Percentiles rank a stretch among this genome's conserved stretches.
Evolutionary conservation across 2,113 vertebrate genomes (phyloP).

Genomic region (Arizona elegans): DNA sequence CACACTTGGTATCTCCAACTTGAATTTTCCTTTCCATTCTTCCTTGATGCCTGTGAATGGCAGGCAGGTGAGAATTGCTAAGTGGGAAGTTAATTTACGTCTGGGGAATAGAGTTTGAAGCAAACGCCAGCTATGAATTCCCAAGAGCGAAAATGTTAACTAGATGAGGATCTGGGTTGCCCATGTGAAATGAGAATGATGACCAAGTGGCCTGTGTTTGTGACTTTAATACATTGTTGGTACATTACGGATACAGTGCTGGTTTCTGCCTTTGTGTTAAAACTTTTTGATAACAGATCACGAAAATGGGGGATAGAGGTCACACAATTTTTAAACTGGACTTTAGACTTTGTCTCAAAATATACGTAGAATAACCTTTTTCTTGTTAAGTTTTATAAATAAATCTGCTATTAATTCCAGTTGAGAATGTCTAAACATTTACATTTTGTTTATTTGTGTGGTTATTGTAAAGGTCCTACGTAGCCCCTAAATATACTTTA

Average conservation of each 20-base stretch:
- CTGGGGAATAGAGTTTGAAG: conserved; percentile 4
- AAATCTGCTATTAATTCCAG: neutral
- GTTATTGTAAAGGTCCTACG: neutral
- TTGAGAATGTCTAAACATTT: neutral
- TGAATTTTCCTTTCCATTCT: neutral
- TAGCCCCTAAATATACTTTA: neutral
- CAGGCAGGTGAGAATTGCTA: neutral
- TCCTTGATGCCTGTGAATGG: neutral
- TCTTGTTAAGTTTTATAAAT: neutral
- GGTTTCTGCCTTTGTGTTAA: neutral
- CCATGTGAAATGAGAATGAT: neutral
- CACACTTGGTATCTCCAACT: neutral
- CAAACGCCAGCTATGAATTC: neutral
- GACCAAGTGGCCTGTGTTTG: neutral
- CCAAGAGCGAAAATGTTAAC: neutral
- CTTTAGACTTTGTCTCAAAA: neutral
- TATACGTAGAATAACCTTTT: neutral
- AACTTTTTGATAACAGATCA: neutral
- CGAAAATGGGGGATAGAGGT: neutral
- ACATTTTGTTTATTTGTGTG: neutral
- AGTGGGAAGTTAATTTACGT: conserved; percentile 1
- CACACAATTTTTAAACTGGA: neutral
- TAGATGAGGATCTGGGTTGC: neutral
- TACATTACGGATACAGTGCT: neutral
- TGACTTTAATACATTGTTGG: neutral